Percentiles rank a stretch among this genome's conserved stretches.
phyloP scores from a whole-genome alignment of 2,888 invertebrate genomes.

The Ichneumon xanthorius region DNA sequence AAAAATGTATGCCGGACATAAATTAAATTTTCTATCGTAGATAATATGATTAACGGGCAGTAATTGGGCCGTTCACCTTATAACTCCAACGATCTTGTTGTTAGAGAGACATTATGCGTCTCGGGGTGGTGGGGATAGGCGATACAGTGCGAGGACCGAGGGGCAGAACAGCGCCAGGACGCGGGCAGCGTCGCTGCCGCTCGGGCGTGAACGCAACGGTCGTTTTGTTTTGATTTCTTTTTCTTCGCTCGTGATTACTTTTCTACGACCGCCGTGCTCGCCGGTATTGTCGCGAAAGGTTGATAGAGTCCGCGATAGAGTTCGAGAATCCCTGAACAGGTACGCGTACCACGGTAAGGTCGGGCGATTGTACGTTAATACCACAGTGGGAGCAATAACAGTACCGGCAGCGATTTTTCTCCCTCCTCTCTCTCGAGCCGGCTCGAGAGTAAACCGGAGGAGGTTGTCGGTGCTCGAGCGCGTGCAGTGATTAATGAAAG shows the following conservation, averaged over 20 bases:
- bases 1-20: too few species aligned
- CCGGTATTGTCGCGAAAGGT: background rate
- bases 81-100: too few species aligned
- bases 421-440: constrained; percentile 83
- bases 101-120: background rate
- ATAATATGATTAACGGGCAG: too few species aligned
- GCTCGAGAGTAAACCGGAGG: constrained; percentile 87
- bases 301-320: background rate
- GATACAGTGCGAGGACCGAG: background rate
- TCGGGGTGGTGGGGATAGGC: background rate
- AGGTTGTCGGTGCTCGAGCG: constrained; percentile 81
- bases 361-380: background rate
- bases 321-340: background rate
- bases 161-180: background rate
- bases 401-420: background rate
- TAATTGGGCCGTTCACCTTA: too few species aligned
- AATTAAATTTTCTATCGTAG: too few species aligned
- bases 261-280: background rate
- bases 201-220: background rate
- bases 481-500: constrained; percentile 59
- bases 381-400: background rate
- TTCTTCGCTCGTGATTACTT: background rate
- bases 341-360: background rate
- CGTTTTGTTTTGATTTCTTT: background rate
- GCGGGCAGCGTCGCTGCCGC: background rate